Percentiles rank a stretch among this genome's conserved stretches.
Conservation (phyloP, 2,113 vertebrate genomes). For the Lepus americanus region DNA sequence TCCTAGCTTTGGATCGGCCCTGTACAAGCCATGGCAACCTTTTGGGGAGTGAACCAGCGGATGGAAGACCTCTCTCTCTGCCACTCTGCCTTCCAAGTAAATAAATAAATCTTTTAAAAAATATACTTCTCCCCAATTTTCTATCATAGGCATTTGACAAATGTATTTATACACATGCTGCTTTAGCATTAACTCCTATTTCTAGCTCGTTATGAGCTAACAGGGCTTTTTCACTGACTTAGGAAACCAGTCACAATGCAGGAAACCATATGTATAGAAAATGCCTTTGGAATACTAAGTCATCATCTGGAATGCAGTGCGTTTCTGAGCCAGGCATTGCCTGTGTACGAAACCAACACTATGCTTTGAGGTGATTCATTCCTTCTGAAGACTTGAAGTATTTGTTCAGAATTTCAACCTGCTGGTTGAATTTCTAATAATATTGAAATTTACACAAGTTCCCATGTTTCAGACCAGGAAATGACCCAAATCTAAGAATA, state of each 20-base stretch:
- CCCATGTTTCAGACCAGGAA: slow-evolving; percentile 34
- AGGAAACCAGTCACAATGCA: neutral
- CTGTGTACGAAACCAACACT: neutral
- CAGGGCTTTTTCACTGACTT: neutral
- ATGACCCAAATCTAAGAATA: slow-evolving; percentile 55
- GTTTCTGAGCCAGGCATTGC: neutral
- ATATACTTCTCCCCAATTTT: slow-evolving; percentile 4
- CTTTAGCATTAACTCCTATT: neutral
- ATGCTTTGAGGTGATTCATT: slow-evolving; percentile 50
- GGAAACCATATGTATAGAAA: slow-evolving; percentile 40
- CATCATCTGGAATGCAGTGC: neutral
- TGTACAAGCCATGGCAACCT: no score
- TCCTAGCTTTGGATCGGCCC: no score
- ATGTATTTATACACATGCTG: neutral
- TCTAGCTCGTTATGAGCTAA: slow-evolving; percentile 61
- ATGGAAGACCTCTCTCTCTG: no score
- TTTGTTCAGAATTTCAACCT: slow-evolving; percentile 72
- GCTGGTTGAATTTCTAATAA: slow-evolving; percentile 70
- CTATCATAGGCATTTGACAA: neutral
- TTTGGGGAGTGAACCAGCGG: no score
- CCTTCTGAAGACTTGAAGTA: slow-evolving; percentile 60
- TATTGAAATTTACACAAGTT: slow-evolving; percentile 64
- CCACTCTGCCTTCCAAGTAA: no score
- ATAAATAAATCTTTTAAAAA: neutral
- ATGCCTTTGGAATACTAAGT: slow-evolving; percentile 52